These are phyloP conservation scores for Synaphobranchus kaupii DNA, from an alignment of 2,797 vertebrate species.

Conservation along the genomic window DNA sequence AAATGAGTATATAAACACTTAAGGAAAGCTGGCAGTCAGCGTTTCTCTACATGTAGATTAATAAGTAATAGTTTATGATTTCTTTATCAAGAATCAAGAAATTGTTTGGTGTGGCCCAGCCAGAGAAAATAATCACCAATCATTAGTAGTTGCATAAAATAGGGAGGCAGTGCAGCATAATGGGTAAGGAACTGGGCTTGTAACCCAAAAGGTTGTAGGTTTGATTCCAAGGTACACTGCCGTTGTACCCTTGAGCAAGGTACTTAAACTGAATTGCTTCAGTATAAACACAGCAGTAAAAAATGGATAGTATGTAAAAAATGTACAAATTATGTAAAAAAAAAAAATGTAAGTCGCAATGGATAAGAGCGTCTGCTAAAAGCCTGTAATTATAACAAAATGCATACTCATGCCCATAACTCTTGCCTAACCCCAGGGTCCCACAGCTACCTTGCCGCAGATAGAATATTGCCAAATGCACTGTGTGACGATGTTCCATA, in stretches of 20 bases:
- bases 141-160: neutral
- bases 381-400: neutral
- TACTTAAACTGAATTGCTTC: too few species aligned
- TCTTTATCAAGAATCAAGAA: neutral
- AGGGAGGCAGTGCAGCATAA: too few species aligned
- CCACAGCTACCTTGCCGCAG: neutral
- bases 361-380: too few species aligned
- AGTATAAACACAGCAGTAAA: too few species aligned
- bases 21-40: neutral
- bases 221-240: too few species aligned
- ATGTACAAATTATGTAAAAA: too few species aligned
- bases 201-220: too few species aligned
- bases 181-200: too few species aligned
- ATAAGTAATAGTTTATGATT: neutral
- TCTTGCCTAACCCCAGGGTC: neutral
- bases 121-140: neutral
- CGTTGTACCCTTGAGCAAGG: too few species aligned
- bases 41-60: neutral
- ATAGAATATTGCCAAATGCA: neutral
- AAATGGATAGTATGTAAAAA: too few species aligned
- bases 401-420: neutral
- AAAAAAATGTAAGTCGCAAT: too few species aligned
- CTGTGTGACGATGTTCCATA: neutral
- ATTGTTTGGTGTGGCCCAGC: neutral
- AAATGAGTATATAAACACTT: neutral